These are phyloP conservation scores for Tipula confusa DNA, from an alignment of 2,888 invertebrate genomes.

Conservation along the genomic window DNA sequence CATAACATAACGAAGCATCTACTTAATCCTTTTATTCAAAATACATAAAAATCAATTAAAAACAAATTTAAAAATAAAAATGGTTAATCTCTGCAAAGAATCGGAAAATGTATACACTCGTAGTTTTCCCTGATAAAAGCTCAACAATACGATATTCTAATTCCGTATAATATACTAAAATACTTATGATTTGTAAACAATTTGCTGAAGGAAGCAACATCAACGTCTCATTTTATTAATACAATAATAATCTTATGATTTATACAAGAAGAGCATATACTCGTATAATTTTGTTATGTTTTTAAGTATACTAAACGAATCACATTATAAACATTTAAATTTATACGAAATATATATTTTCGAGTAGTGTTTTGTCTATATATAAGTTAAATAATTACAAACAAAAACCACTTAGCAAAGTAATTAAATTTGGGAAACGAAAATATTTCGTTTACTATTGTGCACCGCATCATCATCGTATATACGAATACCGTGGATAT, in stretches of 20 bases:
- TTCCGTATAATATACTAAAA: neutral
- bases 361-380: neutral
- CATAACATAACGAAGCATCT: neutral
- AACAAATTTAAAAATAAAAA: neutral
- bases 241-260: neutral
- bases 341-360: neutral
- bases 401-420: neutral
- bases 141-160: neutral
- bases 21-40: neutral
- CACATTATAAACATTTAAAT: neutral
- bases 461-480: neutral
- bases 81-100: neutral
- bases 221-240: neutral
- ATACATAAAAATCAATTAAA: constrained; percentile 4
- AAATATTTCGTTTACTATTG: neutral
- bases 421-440: neutral
- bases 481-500: neutral
- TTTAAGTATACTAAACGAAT: neutral
- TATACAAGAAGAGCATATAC: neutral
- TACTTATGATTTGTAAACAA: neutral
- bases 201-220: neutral
- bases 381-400: neutral
- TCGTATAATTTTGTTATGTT: neutral
- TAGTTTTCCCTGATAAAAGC: neutral
- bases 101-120: neutral